Evolutionary conservation across 2,797 vertebrate species (phyloP).

Genomic region (Manis javanica): DNA sequence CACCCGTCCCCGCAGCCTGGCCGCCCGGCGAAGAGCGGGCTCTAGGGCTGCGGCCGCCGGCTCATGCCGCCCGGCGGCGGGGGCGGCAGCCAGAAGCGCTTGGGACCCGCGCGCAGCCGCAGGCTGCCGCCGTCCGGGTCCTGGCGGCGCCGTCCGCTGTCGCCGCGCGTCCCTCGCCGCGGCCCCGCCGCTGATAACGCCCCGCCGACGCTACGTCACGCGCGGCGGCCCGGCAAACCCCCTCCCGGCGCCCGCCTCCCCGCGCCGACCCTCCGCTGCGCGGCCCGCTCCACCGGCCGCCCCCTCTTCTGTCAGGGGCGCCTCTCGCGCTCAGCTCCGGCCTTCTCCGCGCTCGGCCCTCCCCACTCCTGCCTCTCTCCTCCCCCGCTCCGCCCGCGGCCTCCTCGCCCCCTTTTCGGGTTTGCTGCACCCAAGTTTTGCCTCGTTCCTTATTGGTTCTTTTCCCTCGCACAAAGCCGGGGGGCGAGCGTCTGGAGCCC

Average conservation of each 20-base stretch:
- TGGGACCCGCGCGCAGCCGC: neutral
- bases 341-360: neutral
- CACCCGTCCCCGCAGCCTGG: conserved; percentile 7
- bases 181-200: conserved; percentile 76
- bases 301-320: conserved; percentile 6
- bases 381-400: neutral
- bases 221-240: conserved; percentile 42
- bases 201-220: conserved; percentile 78
- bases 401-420: conserved; percentile 6
- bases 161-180: conserved; percentile 21
- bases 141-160: conserved; percentile 46
- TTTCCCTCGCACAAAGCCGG: neutral
- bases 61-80: neutral
- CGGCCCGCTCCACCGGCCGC: conserved; percentile 35
- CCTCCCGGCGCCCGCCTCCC: conserved; percentile 81
- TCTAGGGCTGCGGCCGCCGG: neutral
- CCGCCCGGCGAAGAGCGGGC: neutral
- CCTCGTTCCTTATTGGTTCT: conserved; percentile 54
- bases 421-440: conserved; percentile 18
- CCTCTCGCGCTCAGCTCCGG: neutral
- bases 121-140: conserved; percentile 32
- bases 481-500: conserved; percentile 39
- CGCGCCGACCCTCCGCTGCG: conserved; percentile 66
- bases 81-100: neutral
- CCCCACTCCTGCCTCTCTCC: neutral